Evolutionary conservation across 2,797 vertebrate species (phyloP).

Genomic region (Ispidina picta): DNA sequence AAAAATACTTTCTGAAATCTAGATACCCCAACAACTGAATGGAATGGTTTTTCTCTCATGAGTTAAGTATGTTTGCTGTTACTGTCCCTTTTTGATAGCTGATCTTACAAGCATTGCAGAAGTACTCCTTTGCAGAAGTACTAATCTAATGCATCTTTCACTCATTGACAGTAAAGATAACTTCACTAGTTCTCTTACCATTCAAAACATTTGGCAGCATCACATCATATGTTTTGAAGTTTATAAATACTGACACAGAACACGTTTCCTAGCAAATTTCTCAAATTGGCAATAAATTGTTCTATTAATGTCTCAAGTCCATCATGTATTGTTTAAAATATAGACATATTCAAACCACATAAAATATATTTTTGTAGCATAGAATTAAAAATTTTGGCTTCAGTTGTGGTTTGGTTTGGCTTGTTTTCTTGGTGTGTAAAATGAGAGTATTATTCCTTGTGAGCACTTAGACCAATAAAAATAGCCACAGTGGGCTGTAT

Average conservation of each 20-base stretch:
- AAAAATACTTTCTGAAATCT: background rate
- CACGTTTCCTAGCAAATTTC: background rate
- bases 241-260: background rate
- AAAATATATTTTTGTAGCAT: background rate
- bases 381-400: background rate
- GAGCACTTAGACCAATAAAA: background rate
- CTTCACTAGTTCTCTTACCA: background rate
- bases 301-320: background rate
- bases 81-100: background rate
- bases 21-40: background rate
- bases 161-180: background rate
- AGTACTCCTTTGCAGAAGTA: constrained; percentile 28
- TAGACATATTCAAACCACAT: background rate
- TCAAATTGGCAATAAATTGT: background rate
- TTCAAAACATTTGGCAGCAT: background rate
- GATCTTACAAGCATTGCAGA: background rate
- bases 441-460: background rate
- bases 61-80: background rate
- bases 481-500: background rate
- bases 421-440: background rate
- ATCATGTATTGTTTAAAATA: background rate
- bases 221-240: background rate
- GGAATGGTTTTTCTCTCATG: background rate
- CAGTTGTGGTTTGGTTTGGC: background rate
- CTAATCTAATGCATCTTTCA: background rate